Evolutionary conservation across 2,888 invertebrate species (phyloP).

Genomic region (Neoscelio sp.): DNA sequence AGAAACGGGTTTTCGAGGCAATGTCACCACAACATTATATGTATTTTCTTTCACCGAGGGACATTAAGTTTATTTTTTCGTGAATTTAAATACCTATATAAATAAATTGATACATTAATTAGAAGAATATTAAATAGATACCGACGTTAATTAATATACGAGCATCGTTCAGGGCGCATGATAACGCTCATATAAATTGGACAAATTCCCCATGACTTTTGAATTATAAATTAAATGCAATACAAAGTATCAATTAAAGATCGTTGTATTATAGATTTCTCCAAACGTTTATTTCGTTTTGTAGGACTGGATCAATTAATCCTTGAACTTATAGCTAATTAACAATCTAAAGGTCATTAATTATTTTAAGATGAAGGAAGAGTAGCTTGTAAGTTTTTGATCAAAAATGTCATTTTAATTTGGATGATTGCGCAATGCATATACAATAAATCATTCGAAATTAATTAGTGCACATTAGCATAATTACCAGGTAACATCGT

Average conservation of each 20-base stretch:
- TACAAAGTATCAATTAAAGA: background rate
- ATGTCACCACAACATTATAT: slow-evolving; percentile 23
- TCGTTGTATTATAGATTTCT: too few species aligned
- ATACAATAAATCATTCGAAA: slow-evolving; percentile 57
- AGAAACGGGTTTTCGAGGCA: too few species aligned
- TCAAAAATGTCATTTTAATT: slow-evolving; percentile 34
- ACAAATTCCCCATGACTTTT: slow-evolving; percentile 28
- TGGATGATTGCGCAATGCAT: slow-evolving; percentile 18
- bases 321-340: too few species aligned
- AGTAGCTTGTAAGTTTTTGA: slow-evolving; percentile 16
- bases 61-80: slow-evolving; percentile 27
- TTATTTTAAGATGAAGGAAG: slow-evolving; percentile 23
- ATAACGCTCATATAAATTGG: slow-evolving; percentile 47
- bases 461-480: slow-evolving; percentile 62
- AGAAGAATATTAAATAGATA: slow-evolving; percentile 49
- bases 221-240: background rate
- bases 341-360: slow-evolving; percentile 28
- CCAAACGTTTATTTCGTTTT: too few species aligned
- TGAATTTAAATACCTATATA: slow-evolving; percentile 47
- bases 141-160: slow-evolving; percentile 58
- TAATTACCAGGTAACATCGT: slow-evolving; percentile 53
- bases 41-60: slow-evolving; percentile 14
- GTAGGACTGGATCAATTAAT: too few species aligned
- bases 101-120: slow-evolving; percentile 63
- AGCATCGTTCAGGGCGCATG: slow-evolving; percentile 48